phyloP scores from a whole-genome alignment of 2,113 vertebrate genomes.

The Tetraodon nigroviridis region DNA sequence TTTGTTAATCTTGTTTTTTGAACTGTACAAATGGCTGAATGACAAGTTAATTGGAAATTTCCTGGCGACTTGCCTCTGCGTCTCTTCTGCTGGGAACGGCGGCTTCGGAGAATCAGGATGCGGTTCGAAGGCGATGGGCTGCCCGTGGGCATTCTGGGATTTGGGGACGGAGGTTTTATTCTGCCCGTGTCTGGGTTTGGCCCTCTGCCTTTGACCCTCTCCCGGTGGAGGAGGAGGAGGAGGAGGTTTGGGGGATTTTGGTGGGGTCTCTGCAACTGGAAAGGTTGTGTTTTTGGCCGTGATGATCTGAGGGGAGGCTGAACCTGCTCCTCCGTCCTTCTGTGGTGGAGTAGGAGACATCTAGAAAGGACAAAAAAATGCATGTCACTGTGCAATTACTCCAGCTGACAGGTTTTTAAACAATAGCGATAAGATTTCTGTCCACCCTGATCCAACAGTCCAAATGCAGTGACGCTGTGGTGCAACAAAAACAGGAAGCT shows the following conservation, averaged over 20 bases:
- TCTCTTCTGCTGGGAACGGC: background rate
- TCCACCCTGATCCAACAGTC: background rate
- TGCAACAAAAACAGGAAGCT: conserved; percentile 19
- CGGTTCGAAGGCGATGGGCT: conserved; percentile 8
- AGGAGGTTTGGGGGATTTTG: background rate
- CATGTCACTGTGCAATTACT: background rate
- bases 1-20: conserved; percentile 48
- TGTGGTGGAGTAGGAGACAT: background rate
- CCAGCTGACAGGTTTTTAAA: background rate
- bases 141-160: background rate
- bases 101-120: conserved; percentile 14
- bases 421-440: background rate
- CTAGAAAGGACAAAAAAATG: background rate
- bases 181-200: background rate
- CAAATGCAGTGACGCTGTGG: background rate
- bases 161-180: conserved; percentile 4
- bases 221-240: background rate
- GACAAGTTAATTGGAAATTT: conserved; percentile 25
- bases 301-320: conserved; percentile 1
- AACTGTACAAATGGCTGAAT: conserved; percentile 38
- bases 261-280: background rate
- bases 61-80: conserved; percentile 3
- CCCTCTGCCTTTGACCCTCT: conserved; percentile 4
- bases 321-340: background rate
- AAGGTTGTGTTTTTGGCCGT: conserved; percentile 2